Conservation (phyloP, 2,113 vertebrate genomes). For the Callorhinus ursinus region DNA sequence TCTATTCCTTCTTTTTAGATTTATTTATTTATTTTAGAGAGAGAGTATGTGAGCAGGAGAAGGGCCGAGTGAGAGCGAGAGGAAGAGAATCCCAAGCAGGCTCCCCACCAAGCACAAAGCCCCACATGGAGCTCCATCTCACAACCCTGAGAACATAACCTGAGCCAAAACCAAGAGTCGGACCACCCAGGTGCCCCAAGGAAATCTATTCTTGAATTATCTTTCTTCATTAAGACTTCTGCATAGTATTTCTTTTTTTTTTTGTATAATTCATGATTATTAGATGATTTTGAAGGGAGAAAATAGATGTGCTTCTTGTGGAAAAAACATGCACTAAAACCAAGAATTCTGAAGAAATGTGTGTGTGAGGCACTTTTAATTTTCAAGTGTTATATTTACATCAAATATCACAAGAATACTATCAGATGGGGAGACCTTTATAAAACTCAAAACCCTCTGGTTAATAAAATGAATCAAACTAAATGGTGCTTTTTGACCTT, state of each 20-base stretch:
- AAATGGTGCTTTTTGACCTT: constrained; percentile 78
- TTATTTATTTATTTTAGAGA: no score
- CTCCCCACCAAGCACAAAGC: no score
- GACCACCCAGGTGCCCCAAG: neutral
- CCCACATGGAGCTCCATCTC: no score
- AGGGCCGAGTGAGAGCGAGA: no score
- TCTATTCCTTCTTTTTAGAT: neutral
- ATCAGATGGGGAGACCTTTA: constrained; percentile 49
- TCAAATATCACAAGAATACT: constrained; percentile 55
- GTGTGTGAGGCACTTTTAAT: neutral
- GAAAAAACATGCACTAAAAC: neutral
- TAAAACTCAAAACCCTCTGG: constrained; percentile 73
- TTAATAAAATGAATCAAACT: constrained; percentile 82
- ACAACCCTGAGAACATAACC: no score
- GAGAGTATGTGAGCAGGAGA: no score
- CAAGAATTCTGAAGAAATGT: neutral
- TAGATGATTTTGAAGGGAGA: neutral
- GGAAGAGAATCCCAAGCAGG: no score
- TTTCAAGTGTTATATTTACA: constrained; percentile 63
- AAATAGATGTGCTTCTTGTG: neutral
- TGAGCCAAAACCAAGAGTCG: no score
- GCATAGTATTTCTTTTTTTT: neutral
- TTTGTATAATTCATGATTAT: constrained; percentile 22
- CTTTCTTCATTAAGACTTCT: neutral
- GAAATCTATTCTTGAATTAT: neutral